Evolutionary conservation across 2,113 vertebrate genomes (phyloP).

Genomic region (Phrynocephalus versicolor): DNA sequence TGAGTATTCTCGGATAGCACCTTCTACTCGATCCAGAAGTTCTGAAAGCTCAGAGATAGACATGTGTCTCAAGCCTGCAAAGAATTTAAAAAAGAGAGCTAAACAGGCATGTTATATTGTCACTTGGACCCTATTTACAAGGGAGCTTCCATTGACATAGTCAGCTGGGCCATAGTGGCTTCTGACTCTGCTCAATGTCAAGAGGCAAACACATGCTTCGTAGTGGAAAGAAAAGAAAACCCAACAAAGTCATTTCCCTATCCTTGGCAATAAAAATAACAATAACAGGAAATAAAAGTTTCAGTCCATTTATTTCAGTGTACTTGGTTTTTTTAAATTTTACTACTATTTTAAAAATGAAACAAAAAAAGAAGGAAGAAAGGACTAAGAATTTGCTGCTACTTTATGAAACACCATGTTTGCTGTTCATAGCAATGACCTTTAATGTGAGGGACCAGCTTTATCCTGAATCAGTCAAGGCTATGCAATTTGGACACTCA

Average conservation of each 20-base stretch:
- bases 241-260: too few relatives aligned
- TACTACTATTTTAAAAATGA: too few relatives aligned
- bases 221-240: too few relatives aligned
- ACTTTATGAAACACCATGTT: too few relatives aligned
- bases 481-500: neutral
- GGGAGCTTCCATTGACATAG: neutral
- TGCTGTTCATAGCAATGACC: too few relatives aligned
- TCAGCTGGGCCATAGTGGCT: neutral
- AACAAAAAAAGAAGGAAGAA: too few relatives aligned
- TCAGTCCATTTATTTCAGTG: too few relatives aligned
- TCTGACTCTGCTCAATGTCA: neutral
- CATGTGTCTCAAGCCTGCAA: constrained; percentile 86
- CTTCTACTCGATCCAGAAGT: constrained; percentile 84
- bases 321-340: too few relatives aligned
- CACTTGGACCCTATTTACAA: neutral
- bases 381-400: too few relatives aligned
- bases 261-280: too few relatives aligned
- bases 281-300: too few relatives aligned
- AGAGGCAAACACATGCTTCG: too few relatives aligned
- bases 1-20: constrained; percentile 83
- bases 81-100: neutral
- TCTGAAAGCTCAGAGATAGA: constrained; percentile 76
- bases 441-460: neutral
- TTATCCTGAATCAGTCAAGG: neutral
- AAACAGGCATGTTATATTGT: neutral